Evolutionary conservation across 2,113 vertebrate genomes (phyloP).

Genomic region (Tenebrosternarchus preto): DNA sequence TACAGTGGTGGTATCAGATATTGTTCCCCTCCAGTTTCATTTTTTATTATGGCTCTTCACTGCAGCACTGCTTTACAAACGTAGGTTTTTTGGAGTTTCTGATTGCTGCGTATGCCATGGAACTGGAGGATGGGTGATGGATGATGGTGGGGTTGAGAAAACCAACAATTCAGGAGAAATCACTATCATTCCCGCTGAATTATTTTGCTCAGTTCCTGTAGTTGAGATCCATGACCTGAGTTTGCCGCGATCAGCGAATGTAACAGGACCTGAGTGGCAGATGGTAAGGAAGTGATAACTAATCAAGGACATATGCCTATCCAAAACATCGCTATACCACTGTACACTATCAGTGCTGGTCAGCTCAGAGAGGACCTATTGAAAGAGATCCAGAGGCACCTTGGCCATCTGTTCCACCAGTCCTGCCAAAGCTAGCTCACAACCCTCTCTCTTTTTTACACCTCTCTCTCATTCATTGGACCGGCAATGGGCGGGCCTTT

Average conservation of each 20-base stretch:
- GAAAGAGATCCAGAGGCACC: slow-evolving; percentile 52
- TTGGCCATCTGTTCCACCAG: slow-evolving; percentile 45
- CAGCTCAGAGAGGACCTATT: slow-evolving; percentile 37
- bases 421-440: slow-evolving; percentile 35
- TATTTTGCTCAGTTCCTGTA: neutral
- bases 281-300: slow-evolving; percentile 22
- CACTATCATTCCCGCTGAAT: neutral
- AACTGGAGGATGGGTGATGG: too few relatives aligned
- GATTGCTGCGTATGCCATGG: neutral
- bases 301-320: slow-evolving; percentile 40
- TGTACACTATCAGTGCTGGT: slow-evolving; percentile 35
- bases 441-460: slow-evolving; percentile 5
- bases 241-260: slow-evolving; percentile 11
- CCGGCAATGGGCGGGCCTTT: neutral
- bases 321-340: slow-evolving; percentile 39
- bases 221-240: slow-evolving; percentile 18
- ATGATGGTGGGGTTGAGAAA: neutral
- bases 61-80: too few relatives aligned
- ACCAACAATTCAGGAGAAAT: neutral
- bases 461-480: neutral
- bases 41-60: too few relatives aligned
- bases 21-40: too few relatives aligned
- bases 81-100: neutral
- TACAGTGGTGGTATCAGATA: too few relatives aligned
- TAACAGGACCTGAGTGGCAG: neutral